phyloP scores from a whole-genome alignment of 2,888 invertebrate species.

The Mechanitis mazaeus region DNA sequence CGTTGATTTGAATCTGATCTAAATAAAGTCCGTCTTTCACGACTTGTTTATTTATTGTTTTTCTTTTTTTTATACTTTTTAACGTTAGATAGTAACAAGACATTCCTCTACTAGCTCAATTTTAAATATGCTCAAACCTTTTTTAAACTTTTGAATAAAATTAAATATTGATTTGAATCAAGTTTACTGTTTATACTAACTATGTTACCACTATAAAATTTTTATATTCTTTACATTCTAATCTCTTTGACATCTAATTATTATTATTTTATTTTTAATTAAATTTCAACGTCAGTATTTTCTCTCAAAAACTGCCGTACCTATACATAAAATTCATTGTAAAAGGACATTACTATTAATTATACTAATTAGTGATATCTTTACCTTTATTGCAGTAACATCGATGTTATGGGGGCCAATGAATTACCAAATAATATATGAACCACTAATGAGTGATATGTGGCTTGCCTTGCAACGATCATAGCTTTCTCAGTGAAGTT shows the following conservation, averaged over 20 bases:
- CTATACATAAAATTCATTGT: background rate
- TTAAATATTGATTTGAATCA: too few relatives aligned
- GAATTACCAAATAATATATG: slow-evolving; percentile 16
- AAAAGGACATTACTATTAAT: background rate
- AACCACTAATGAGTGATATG: slow-evolving; percentile 7
- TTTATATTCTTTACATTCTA: too few relatives aligned
- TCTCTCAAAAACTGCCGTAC: background rate
- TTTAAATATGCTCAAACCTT: too few relatives aligned
- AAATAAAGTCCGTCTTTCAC: too few relatives aligned
- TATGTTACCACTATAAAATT: too few relatives aligned
- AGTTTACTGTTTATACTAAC: too few relatives aligned
- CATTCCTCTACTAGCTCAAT: too few relatives aligned
- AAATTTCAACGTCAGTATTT: background rate
- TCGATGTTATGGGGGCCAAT: slow-evolving; percentile 26
- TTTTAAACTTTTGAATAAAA: too few relatives aligned
- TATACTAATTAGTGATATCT: background rate
- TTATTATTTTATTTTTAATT: background rate
- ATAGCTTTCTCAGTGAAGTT: background rate
- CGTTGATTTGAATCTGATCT: too few relatives aligned
- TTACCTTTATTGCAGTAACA: slow-evolving; percentile 16
- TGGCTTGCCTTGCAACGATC: slow-evolving; percentile 7
- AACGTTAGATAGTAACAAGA: too few relatives aligned
- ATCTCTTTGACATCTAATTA: background rate
- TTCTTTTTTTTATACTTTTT: too few relatives aligned
- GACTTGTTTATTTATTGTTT: too few relatives aligned